Conservation (phyloP, 2,113 vertebrate species). For the Coregonus clupeaformis region DNA sequence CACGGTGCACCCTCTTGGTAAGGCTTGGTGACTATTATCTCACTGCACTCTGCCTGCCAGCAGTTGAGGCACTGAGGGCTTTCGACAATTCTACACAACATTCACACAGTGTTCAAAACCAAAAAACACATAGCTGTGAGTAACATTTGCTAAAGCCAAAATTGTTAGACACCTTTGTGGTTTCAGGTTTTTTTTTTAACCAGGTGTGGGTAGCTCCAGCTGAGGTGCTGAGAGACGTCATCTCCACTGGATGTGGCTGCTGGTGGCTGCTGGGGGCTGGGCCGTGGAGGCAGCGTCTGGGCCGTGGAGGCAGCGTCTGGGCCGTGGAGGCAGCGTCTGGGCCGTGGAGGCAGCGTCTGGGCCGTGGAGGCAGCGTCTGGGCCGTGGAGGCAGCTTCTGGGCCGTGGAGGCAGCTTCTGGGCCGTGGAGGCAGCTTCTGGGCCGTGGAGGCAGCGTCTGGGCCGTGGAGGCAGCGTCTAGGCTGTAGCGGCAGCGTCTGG, state of each 20-base stretch:
- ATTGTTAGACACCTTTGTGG: not conserved
- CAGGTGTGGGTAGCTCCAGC: conserved; percentile 40
- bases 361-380: conserved; percentile 51
- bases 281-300: conserved; percentile 51
- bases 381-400: not conserved
- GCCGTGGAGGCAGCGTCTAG: too few species aligned
- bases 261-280: conserved; percentile 20
- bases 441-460: conserved; percentile 51
- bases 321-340: conserved; percentile 51
- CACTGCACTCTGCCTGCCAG: too few species aligned
- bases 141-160: not conserved
- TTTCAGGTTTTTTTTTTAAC: too few species aligned
- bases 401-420: conserved; percentile 49
- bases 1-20: not conserved
- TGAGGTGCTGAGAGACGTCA: conserved; percentile 35
- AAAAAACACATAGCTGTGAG: too few species aligned
- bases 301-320: not conserved
- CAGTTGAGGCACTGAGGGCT: too few species aligned
- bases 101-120: too few species aligned
- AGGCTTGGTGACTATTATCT: not conserved
- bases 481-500: not conserved
- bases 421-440: not conserved
- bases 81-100: too few species aligned
- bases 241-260: conserved; percentile 24
- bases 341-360: not conserved